phyloP scores from a whole-genome alignment of 2,888 invertebrate species.

The Rhagophthalmus giganteus region DNA sequence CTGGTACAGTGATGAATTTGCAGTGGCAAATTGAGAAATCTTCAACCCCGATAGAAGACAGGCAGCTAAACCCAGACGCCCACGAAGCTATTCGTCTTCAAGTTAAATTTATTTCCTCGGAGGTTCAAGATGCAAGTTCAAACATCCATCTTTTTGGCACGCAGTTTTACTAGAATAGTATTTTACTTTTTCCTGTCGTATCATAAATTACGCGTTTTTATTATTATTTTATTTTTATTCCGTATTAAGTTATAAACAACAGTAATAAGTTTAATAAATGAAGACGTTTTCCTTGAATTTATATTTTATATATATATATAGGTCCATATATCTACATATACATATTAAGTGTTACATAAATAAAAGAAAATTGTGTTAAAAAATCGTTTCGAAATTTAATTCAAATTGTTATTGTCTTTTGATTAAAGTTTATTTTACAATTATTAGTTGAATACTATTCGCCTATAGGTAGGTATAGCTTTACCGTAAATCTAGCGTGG shows the following conservation, averaged over 20 bases:
- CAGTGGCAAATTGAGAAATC: conserved; percentile 51
- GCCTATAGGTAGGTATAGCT: no score
- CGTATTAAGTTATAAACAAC: conserved; percentile 37
- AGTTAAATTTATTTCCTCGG: conserved; percentile 46
- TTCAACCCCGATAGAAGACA: conserved; percentile 45
- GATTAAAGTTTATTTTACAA: conserved; percentile 18
- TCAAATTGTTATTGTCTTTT: conserved; percentile 19
- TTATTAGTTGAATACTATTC: no score
- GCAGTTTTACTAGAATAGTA: conserved; percentile 44
- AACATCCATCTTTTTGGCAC: conserved; percentile 46
- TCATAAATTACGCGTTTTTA: conserved; percentile 42
- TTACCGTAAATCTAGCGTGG: conserved; percentile 22
- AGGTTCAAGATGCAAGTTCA: conserved; percentile 46
- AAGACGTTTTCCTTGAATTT: conserved; percentile 38
- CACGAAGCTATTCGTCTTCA: conserved; percentile 46
- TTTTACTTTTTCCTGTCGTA: conserved; percentile 38
- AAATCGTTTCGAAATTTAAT: no score
- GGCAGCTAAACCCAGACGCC: conserved; percentile 42
- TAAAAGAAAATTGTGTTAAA: no score
- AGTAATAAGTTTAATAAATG: conserved; percentile 40
- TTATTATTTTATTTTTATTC: conserved; percentile 39
- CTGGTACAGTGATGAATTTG: conserved; percentile 41
- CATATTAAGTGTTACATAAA: no score
- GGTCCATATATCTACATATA: no score
- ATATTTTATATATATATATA: no score